phyloP scores from a whole-genome alignment of 2,888 invertebrate species.

The Blastobasis adustella region DNA sequence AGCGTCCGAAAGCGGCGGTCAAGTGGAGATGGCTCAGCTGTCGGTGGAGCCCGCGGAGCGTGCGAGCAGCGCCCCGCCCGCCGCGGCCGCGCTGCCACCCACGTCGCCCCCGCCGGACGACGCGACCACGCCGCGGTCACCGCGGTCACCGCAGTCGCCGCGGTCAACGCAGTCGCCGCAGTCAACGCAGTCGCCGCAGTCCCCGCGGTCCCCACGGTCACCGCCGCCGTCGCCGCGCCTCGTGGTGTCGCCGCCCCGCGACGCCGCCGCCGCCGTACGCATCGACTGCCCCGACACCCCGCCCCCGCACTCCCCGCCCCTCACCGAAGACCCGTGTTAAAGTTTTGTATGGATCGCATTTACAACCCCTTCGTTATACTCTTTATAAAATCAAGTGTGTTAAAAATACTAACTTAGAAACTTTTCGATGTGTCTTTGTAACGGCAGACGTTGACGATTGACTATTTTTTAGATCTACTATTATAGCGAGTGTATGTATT shows the following conservation, averaged over 20 bases:
- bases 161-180: too few species aligned
- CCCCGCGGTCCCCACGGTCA: too few species aligned
- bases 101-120: too few species aligned
- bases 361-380: background rate
- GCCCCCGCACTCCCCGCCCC: slow-evolving; percentile 18
- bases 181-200: too few species aligned
- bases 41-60: slow-evolving; percentile 38
- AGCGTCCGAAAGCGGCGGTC: slow-evolving; percentile 33
- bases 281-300: slow-evolving; percentile 13
- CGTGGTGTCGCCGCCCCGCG: slow-evolving; percentile 13
- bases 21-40: slow-evolving; percentile 40
- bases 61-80: slow-evolving; percentile 45
- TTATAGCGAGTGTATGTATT: slow-evolving; percentile 20
- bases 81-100: slow-evolving; percentile 18
- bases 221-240: slow-evolving; percentile 28
- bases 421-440: slow-evolving; percentile 48
- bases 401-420: slow-evolving; percentile 26
- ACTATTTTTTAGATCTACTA: slow-evolving; percentile 50
- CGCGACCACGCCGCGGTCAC: too few species aligned
- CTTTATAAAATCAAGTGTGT: too few species aligned
- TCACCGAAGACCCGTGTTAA: background rate
- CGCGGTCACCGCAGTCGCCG: too few species aligned
- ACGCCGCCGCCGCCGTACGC: slow-evolving; percentile 9
- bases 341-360: slow-evolving; percentile 3
- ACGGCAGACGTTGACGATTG: slow-evolving; percentile 35